These are phyloP conservation scores for Malurus leucopterus DNA, from an alignment of 2,797 vertebrate genomes.

Conservation along the genomic window DNA sequence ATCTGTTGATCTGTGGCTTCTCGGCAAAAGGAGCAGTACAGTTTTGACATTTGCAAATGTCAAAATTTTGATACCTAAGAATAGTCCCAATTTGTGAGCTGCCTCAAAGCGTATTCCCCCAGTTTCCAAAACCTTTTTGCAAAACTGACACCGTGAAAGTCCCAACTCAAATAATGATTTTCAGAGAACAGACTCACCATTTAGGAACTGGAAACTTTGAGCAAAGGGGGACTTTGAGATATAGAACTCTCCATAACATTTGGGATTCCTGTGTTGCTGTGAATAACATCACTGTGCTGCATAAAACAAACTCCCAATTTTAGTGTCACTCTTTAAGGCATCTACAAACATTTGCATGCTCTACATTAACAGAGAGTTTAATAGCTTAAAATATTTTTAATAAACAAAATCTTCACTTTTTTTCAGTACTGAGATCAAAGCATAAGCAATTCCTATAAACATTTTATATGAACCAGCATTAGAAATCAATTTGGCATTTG, in stretches of 20 bases:
- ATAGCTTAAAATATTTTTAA: not conserved
- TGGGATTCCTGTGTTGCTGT: not conserved
- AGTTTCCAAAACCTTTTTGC: not conserved
- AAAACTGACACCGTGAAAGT: not conserved
- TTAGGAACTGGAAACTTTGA: not conserved
- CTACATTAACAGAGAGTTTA: not conserved
- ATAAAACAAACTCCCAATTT: not conserved
- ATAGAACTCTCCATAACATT: not conserved
- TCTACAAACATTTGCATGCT: not conserved
- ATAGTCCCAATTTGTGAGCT: not conserved
- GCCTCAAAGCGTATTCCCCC: not conserved
- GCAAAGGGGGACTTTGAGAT: not conserved
- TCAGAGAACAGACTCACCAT: not conserved
- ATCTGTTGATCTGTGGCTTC: not conserved
- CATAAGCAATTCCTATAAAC: not conserved
- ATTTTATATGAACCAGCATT: not conserved
- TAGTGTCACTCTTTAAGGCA: not conserved
- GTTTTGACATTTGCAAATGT: not conserved
- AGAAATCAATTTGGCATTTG: not conserved
- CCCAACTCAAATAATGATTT: not conserved
- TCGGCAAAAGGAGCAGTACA: not conserved
- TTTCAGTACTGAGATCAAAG: not conserved
- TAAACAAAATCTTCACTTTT: slow-evolving; percentile 4
- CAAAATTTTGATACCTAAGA: not conserved
- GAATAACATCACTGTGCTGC: not conserved